phyloP scores from a whole-genome alignment of 2,888 invertebrate species.

The Mamestra brassicae region DNA sequence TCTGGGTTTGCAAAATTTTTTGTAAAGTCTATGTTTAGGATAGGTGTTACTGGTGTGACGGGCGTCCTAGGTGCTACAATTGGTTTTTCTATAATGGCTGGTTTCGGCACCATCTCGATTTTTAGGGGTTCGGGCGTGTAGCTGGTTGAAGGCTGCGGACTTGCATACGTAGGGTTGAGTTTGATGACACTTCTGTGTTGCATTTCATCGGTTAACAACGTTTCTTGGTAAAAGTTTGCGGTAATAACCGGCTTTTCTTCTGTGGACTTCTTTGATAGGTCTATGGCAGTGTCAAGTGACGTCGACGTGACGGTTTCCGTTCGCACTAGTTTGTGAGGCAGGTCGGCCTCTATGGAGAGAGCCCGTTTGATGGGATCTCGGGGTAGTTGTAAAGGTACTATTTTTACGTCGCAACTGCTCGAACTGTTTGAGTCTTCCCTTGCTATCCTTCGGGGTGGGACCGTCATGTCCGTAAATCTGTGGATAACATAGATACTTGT shows the following conservation, averaged over 20 bases:
- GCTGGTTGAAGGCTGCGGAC: slow-evolving; percentile 86
- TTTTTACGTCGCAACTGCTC: slow-evolving; percentile 75
- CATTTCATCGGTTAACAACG: slow-evolving; percentile 77
- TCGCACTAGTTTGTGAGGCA: slow-evolving; percentile 66
- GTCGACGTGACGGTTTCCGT: slow-evolving; percentile 76
- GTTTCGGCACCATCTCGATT: slow-evolving; percentile 75
- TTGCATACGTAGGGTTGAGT: slow-evolving; percentile 82
- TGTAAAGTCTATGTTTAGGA: slow-evolving; percentile 86
- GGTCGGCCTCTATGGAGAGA: slow-evolving; percentile 74
- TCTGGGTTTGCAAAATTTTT: slow-evolving; percentile 84
- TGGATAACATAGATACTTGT: slow-evolving; percentile 12
- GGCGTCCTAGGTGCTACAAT: slow-evolving; percentile 63
- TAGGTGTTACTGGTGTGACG: slow-evolving; percentile 76
- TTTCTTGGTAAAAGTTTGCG: slow-evolving; percentile 88
- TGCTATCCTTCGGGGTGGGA: slow-evolving; percentile 78
- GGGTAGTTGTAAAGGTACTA: slow-evolving; percentile 58
- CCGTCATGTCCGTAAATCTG: slow-evolving; percentile 82
- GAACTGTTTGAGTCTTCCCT: slow-evolving; percentile 85
- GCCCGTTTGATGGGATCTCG: slow-evolving; percentile 72
- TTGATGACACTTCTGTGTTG: slow-evolving; percentile 84
- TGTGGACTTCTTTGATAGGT: slow-evolving; percentile 78
- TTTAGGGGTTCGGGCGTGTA: slow-evolving; percentile 76
- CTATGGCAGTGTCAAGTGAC: slow-evolving; percentile 78
- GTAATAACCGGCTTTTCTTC: slow-evolving; percentile 75
- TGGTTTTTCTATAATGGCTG: slow-evolving; percentile 58